A percentile compares a stretch with the other conserved stretches of the same genome.
Conservation (phyloP, 1,140 invertebrate genomes). For the Drosophila sp. region DNA sequence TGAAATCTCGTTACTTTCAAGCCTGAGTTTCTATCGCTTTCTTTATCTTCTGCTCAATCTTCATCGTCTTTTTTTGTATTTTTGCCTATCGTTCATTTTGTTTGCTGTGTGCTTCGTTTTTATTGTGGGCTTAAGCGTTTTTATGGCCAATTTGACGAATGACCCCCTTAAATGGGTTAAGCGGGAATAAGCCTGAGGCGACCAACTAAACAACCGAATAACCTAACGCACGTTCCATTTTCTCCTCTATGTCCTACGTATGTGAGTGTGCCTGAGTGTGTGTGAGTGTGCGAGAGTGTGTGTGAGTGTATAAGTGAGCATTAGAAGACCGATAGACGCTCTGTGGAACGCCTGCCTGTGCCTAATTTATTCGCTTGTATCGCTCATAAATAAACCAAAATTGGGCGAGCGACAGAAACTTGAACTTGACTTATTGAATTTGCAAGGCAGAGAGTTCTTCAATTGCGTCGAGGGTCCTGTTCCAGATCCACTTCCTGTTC, state of each 20-base stretch:
- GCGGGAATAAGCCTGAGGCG: slow-evolving; percentile 52
- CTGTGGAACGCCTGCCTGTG: slow-evolving; percentile 40
- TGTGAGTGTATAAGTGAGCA: slow-evolving; percentile 6
- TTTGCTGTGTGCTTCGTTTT: slow-evolving; percentile 46
- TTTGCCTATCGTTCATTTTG: slow-evolving; percentile 44
- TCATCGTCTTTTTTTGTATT: not conserved
- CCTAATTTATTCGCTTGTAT: slow-evolving; percentile 78
- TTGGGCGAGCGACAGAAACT: slow-evolving; percentile 58
- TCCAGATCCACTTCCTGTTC: slow-evolving; percentile 4
- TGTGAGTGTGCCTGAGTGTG: not conserved
- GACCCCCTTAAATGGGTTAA: slow-evolving; percentile 74
- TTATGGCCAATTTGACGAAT: slow-evolving; percentile 79
- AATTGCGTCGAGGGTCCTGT: slow-evolving; percentile 45
- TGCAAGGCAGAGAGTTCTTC: slow-evolving; percentile 52
- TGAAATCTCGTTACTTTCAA: slow-evolving; percentile 8
- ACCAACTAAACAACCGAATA: slow-evolving; percentile 51
- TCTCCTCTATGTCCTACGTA: not conserved
- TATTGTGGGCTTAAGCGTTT: slow-evolving; percentile 67
- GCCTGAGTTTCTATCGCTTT: slow-evolving; percentile 22
- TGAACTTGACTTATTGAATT: slow-evolving; percentile 77
- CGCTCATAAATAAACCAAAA: slow-evolving; percentile 80
- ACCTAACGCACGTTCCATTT: slow-evolving; percentile 41
- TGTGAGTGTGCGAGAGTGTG: slow-evolving; percentile 9
- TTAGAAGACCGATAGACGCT: slow-evolving; percentile 45
- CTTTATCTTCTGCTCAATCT: slow-evolving; percentile 5